A percentile compares a stretch with the other conserved stretches of the same genome.
phyloP scores from a whole-genome alignment of 2,797 vertebrate species.

The Sus cebifrons region DNA sequence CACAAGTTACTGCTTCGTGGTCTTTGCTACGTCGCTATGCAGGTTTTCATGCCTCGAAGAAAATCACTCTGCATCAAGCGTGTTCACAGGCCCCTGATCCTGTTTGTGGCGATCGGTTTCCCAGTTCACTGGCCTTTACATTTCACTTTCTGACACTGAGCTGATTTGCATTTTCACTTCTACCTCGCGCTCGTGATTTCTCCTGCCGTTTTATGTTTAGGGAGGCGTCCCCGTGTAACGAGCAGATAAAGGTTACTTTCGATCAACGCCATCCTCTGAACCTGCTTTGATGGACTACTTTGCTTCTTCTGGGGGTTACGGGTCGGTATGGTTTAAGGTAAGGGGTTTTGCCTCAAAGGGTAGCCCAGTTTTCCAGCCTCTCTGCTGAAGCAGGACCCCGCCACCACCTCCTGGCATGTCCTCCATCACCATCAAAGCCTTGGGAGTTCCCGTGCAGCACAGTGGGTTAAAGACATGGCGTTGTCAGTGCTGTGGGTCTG shows the following conservation, averaged over 20 bases:
- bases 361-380: background rate
- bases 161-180: background rate
- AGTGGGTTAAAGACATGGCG: too few relatives aligned
- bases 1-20: background rate
- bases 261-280: background rate
- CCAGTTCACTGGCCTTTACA: background rate
- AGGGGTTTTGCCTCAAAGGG: background rate
- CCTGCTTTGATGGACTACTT: background rate
- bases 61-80: rapidly evolving
- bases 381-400: background rate
- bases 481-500: too few relatives aligned
- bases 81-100: too few relatives aligned
- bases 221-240: background rate
- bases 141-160: background rate
- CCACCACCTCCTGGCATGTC: too few relatives aligned
- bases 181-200: rapidly evolving
- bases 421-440: background rate
- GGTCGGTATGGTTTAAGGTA: background rate
- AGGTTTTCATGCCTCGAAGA: background rate
- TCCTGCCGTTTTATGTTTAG: background rate
- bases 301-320: background rate
- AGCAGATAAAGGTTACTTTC: background rate
- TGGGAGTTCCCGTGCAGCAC: too few relatives aligned
- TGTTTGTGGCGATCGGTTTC: background rate
- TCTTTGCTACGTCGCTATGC: background rate